Base-by-base conservation (phyloP, 2,113 vertebrate species). In the Clarias magur region DNA sequence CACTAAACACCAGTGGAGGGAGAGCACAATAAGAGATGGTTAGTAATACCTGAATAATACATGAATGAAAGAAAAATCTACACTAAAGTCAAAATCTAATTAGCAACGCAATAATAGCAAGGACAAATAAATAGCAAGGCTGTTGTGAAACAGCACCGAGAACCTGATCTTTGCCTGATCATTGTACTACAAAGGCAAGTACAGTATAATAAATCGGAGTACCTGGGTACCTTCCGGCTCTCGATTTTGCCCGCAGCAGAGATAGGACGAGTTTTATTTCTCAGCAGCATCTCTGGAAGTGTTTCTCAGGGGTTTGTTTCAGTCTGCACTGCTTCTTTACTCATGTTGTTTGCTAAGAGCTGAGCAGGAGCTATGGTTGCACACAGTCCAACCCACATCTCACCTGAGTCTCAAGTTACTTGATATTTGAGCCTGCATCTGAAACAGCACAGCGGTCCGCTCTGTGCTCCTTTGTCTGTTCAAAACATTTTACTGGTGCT, bases 171-270 rank as follows among this genome's bases (percentile, higher is more conserved):
- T 34, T 53, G 15, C 38, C 67, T 86, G 62, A 68, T 23, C n/a
- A 2, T 12, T 80, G 27, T 42, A 27, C 34, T 13, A 13, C 15
- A n/a, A 57, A 73, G 54, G 23, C 16, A 54, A 87, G 27, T 34
- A 34, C 30, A 34, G 30, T 53, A 81, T 48, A 85, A 34, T 1
- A 84, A 83, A 86, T 56, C 54, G 87, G 8, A 88, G 91, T 96
- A 96, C 96, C 95, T 97, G 92, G 85, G 87, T 42, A 85, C 81
- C 25, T 88, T 88, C 63, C 81, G 89, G 5, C 93, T 95, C 92
- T 96, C 93, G 85, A 96, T 93, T 86, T 92, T 95, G 84, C 94
- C 95, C 78, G 90, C 89, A 83, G 96, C 95, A 84, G 96, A 96
- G 84, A 90, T 91, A 53, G 94, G 88, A 80, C 93, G 93, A 27